Evolutionary conservation across 2,113 vertebrate species (phyloP).

Genomic region (Cygnus buccinator): DNA sequence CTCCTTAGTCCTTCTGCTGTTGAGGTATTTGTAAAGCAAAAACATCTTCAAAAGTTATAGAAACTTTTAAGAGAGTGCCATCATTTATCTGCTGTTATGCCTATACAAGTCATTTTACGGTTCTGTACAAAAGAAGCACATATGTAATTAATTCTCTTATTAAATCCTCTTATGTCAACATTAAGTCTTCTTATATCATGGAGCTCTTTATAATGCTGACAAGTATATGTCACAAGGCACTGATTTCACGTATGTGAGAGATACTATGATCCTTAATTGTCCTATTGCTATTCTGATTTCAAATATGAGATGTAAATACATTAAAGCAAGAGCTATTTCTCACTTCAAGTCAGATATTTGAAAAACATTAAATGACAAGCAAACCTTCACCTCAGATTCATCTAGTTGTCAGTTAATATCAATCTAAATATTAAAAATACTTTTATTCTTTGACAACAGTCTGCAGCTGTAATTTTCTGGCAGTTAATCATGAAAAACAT

Average conservation of each 20-base stretch:
- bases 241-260: not conserved
- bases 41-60: not conserved
- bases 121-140: not conserved
- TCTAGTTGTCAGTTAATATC: not conserved
- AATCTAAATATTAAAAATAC: not conserved
- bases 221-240: not conserved
- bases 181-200: not conserved
- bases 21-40: not conserved
- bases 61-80: not conserved
- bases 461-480: not conserved
- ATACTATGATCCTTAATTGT: not conserved
- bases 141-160: not conserved
- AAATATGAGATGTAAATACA: not conserved
- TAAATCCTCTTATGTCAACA: not conserved
- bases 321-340: not conserved
- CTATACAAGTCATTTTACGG: not conserved
- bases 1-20: too few relatives aligned
- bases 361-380: not conserved
- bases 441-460: not conserved
- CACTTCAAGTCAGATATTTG: not conserved
- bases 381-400: not conserved
- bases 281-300: not conserved
- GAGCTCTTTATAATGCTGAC: not conserved
- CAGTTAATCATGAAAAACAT: not conserved
- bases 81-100: not conserved